Percentiles rank a stretch among this genome's conserved stretches.
Conservation (phyloP, 2,888 invertebrate species). For the Diaphora mendica region DNA sequence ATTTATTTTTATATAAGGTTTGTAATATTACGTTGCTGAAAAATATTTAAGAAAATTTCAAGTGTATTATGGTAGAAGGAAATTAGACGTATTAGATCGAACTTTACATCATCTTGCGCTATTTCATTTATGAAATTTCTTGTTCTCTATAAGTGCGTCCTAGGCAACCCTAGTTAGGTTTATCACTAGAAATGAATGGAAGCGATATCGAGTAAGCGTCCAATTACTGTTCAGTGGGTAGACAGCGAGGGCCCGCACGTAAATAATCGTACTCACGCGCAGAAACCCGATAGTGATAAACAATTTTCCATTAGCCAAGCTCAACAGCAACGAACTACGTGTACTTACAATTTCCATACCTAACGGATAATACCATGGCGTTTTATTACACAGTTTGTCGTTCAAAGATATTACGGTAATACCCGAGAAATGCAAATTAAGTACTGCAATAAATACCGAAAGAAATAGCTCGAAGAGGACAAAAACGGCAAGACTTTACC, state of each 20-base stretch:
- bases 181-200: conserved; percentile 83
- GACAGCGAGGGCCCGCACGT: conserved; percentile 74
- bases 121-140: conserved; percentile 65
- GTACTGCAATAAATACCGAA: conserved; percentile 74
- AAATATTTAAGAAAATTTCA: neutral
- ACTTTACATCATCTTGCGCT: conserved; percentile 53
- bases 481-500: conserved; percentile 64
- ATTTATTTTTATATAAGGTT: too few species aligned
- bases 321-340: conserved; percentile 54
- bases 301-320: conserved; percentile 78
- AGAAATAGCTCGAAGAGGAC: conserved; percentile 65
- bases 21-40: neutral
- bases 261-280: conserved; percentile 82
- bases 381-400: conserved; percentile 76
- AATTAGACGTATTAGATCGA: neutral
- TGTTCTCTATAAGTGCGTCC: conserved; percentile 57
- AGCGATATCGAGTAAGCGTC: conserved; percentile 80
- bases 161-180: conserved; percentile 66
- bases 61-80: neutral
- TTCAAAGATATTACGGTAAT: conserved; percentile 78
- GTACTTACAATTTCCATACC: conserved; percentile 69
- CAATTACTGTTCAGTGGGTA: conserved; percentile 76
- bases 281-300: conserved; percentile 77
- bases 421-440: conserved; percentile 77
- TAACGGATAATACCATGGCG: conserved; percentile 70